Evolutionary conservation across 2,113 vertebrate species (phyloP).

Genomic region (Verasper variegatus): DNA sequence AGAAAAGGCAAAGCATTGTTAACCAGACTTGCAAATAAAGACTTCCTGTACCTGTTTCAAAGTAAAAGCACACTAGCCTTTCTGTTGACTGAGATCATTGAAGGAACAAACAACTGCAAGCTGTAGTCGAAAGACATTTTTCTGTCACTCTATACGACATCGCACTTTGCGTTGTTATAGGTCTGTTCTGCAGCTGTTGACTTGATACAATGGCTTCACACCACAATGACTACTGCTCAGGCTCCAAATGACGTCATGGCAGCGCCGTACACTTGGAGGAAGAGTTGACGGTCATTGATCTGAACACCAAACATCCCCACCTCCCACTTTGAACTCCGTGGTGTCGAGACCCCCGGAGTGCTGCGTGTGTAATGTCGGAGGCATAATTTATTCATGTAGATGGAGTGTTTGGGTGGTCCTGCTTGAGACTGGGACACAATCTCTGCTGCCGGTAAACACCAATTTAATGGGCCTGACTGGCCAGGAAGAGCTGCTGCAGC

Average conservation of each 20-base stretch:
- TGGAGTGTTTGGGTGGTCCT: conserved; percentile 54
- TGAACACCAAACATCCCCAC: neutral
- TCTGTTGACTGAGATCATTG: no score
- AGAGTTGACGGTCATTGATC: neutral
- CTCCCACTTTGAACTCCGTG: conserved; percentile 35
- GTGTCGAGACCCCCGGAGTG: conserved; percentile 14
- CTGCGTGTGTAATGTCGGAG: conserved; percentile 61
- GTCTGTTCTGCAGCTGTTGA: no score
- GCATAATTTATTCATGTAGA: conserved; percentile 75
- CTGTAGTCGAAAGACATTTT: no score
- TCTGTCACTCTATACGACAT: no score
- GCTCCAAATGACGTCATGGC: neutral
- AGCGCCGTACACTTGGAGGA: neutral
- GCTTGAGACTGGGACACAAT: conserved; percentile 67
- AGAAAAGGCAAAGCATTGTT: no score
- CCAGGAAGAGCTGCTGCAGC: conserved; percentile 60
- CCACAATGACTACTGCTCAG: neutral
- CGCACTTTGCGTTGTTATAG: no score
- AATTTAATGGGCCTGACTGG: conserved; percentile 69
- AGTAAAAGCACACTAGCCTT: no score
- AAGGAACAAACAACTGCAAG: no score
- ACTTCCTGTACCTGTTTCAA: no score
- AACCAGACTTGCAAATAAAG: no score
- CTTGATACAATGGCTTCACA: neutral
- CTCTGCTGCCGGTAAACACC: conserved; percentile 73